Conservation (phyloP, 1,140 invertebrate genomes). For the Sinonovacula constricta region DNA sequence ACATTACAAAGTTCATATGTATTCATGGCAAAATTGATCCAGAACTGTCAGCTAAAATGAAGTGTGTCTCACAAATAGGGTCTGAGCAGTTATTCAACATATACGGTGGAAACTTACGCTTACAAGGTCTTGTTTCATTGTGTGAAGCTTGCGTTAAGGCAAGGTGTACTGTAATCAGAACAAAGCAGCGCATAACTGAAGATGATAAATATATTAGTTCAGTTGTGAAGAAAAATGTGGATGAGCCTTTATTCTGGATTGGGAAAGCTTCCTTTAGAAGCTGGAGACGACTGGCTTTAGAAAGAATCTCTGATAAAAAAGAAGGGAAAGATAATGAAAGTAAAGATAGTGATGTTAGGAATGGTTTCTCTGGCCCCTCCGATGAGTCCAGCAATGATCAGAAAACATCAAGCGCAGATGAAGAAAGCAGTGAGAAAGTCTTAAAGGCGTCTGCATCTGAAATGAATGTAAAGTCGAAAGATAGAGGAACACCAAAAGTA, state of each 20-base stretch:
- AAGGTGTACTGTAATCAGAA: conserved; percentile 78
- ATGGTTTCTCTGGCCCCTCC: conserved; percentile 12
- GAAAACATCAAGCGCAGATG: not conserved
- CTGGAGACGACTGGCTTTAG: conserved; percentile 76
- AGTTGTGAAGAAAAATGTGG: conserved; percentile 62
- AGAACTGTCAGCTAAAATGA: conserved; percentile 69
- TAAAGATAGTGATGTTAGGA: conserved; percentile 2
- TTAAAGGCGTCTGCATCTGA: conserved; percentile 7
- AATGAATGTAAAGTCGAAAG: conserved; percentile 27
- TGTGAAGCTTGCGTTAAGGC: conserved; percentile 80
- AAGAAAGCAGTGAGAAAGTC: conserved; percentile 12
- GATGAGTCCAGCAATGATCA: conserved; percentile 1
- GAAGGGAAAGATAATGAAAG: conserved; percentile 35
- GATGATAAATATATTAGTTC: conserved; percentile 75
- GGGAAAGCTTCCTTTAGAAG: conserved; percentile 78
- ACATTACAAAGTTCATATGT: conserved; percentile 80
- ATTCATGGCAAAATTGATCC: conserved; percentile 77
- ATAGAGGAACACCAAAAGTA: conserved; percentile 50
- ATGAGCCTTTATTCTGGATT: conserved; percentile 76
- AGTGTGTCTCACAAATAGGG: conserved; percentile 69
- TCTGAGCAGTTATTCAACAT: conserved; percentile 78
- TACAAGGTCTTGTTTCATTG: conserved; percentile 70
- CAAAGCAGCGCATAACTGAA: conserved; percentile 70
- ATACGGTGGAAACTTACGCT: conserved; percentile 79
- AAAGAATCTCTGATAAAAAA: conserved; percentile 16